These are phyloP conservation scores for Dorcus hopei DNA, from an alignment of 2,888 invertebrate species.

Conservation along the genomic window DNA sequence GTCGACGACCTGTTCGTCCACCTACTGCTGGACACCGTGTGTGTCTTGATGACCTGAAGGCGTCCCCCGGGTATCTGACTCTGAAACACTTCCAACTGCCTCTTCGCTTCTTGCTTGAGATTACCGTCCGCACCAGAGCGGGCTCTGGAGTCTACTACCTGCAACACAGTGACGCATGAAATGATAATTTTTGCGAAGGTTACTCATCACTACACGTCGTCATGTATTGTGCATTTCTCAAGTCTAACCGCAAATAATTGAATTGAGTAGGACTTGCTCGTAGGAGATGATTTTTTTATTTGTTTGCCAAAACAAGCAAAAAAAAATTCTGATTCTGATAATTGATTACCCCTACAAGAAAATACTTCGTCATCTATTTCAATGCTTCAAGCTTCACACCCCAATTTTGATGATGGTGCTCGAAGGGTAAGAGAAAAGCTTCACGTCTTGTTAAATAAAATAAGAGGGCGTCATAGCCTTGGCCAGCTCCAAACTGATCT, in stretches of 20 bases:
- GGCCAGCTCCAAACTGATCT: no score
- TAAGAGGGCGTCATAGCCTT: no score
- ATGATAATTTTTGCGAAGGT: conserved; percentile 24
- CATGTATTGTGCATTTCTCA: conserved; percentile 8
- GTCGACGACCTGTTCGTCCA: conserved; percentile 33
- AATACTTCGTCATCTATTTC: no score
- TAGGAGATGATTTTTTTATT: no score
- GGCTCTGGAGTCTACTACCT: conserved; percentile 56
- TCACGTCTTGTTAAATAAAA: no score
- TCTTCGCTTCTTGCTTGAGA: conserved; percentile 53
- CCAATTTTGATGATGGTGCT: no score
- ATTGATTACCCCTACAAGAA: no score
- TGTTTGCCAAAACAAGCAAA: no score
- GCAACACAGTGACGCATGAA: conserved; percentile 22
- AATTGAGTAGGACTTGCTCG: conserved; percentile 8
- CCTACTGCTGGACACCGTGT: conserved; percentile 43
- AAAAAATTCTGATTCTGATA: no score
- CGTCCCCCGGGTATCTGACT: conserved; percentile 66
- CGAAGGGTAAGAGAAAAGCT: no score
- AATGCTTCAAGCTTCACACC: no score
- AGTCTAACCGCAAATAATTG: conserved; percentile 15
- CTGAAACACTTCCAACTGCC: conserved; percentile 67
- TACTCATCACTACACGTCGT: conserved; percentile 24
- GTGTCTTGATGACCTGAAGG: conserved; percentile 65
- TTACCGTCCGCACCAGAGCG: conserved; percentile 54